These are phyloP conservation scores for Actenoides hombroni DNA, from an alignment of 2,113 vertebrate genomes.

Conservation along the genomic window DNA sequence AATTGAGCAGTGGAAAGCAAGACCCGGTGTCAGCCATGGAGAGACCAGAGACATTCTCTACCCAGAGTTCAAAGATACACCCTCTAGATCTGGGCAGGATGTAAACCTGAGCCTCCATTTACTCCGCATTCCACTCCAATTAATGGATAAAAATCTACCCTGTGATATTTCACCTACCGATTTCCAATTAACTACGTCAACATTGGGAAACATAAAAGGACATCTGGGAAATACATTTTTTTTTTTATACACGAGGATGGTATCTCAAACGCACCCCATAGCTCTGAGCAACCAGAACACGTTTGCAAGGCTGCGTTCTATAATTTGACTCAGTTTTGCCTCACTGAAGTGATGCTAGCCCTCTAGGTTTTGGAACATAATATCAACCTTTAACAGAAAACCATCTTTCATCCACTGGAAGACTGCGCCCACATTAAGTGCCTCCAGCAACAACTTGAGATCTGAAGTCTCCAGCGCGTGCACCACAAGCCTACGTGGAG, in stretches of 20 bases:
- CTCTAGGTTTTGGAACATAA: background rate
- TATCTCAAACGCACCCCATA: background rate
- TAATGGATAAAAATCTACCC: constrained; percentile 4
- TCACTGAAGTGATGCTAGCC: background rate
- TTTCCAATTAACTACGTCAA: background rate
- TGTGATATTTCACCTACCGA: background rate
- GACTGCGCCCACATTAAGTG: background rate
- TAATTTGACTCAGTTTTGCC: background rate
- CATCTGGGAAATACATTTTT: background rate
- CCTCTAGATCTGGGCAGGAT: background rate
- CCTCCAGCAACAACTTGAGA: background rate
- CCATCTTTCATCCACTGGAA: background rate
- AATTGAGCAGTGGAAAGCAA: background rate
- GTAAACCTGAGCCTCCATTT: background rate
- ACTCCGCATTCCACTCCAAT: background rate
- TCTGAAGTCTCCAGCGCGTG: rapidly evolving
- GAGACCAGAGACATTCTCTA: background rate
- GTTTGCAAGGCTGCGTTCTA: rapidly evolving
- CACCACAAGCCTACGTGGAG: background rate
- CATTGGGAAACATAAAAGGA: background rate
- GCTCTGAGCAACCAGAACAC: background rate
- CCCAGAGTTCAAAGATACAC: background rate
- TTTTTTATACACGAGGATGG: background rate
- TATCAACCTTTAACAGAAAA: background rate
- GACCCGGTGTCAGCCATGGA: background rate